These are phyloP conservation scores for Meles meles DNA, from an alignment of 2,113 vertebrate genomes.

Conservation along the genomic window DNA sequence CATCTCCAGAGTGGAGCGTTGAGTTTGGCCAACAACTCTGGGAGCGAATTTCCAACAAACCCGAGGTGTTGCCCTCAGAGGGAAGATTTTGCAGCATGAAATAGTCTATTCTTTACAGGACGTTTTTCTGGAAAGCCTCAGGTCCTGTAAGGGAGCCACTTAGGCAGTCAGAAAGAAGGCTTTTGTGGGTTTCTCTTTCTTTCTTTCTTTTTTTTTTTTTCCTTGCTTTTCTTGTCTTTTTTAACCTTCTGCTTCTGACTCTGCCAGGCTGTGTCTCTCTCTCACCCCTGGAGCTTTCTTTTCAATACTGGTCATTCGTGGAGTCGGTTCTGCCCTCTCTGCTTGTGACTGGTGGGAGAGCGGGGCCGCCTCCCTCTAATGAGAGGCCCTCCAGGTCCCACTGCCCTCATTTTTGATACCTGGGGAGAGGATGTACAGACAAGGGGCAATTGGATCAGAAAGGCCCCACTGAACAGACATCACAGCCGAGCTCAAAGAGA, in stretches of 20 bases:
- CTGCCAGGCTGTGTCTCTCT: constrained; percentile 35
- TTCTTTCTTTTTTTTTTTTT: background rate
- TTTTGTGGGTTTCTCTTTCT: background rate
- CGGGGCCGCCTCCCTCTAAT: constrained; percentile 74
- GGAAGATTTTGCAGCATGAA: background rate
- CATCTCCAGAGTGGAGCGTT: background rate
- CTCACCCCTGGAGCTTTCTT: constrained; percentile 77
- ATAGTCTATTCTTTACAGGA: background rate
- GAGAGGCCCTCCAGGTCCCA: constrained; percentile 81
- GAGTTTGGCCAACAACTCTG: background rate
- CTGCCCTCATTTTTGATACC: constrained; percentile 84
- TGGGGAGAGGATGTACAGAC: constrained; percentile 82
- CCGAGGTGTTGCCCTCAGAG: background rate
- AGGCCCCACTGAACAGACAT: constrained; percentile 82
- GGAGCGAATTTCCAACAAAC: fast-evolving
- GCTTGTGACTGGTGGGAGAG: constrained; percentile 61
- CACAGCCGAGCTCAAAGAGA: constrained; percentile 83
- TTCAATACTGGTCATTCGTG: constrained; percentile 81
- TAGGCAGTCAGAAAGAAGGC: constrained; percentile 45
- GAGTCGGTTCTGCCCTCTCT: constrained; percentile 78
- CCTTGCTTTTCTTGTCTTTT: constrained; percentile 48
- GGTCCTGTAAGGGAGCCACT: constrained; percentile 40
- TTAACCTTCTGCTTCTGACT: constrained; percentile 71
- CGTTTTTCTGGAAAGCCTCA: constrained; percentile 17
- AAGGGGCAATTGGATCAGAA: constrained; percentile 82